phyloP scores from a whole-genome alignment of 2,888 invertebrate genomes.

The Thera britannica region DNA sequence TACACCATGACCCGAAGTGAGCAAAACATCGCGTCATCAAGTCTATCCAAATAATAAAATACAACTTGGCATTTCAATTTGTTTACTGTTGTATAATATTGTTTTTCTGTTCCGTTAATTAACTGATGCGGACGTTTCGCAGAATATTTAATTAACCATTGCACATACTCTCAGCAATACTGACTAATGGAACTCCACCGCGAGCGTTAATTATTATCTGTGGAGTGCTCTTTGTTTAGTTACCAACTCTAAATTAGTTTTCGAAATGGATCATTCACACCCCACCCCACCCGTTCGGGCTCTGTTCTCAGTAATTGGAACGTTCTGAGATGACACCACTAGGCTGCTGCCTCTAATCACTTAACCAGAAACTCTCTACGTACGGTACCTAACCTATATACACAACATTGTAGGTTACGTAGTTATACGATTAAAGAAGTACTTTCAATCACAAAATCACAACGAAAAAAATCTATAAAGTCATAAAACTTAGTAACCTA shows the following conservation, averaged over 20 bases:
- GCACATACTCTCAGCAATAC: conserved; percentile 74
- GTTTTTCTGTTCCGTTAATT: conserved; percentile 8
- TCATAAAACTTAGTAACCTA: no score
- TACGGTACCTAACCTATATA: conserved; percentile 40
- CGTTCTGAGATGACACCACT: conserved; percentile 84
- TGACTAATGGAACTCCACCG: conserved; percentile 82
- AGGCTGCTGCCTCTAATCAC: conserved; percentile 78
- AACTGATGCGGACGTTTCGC: conserved; percentile 57
- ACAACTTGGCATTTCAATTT: neutral
- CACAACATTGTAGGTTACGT: conserved; percentile 62
- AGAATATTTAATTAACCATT: conserved; percentile 70
- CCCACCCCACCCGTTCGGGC: conserved; percentile 59
- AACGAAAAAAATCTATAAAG: no score
- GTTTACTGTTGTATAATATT: neutral
- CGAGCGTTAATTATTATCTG: conserved; percentile 85
- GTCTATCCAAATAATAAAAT: no score
- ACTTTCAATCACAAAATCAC: no score
- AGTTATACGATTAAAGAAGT: no score
- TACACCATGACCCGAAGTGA: no score
- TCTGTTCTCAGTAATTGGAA: conserved; percentile 79
- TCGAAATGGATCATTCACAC: conserved; percentile 85
- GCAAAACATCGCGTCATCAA: no score
- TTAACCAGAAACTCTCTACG: conserved; percentile 80
- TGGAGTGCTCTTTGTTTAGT: conserved; percentile 85
- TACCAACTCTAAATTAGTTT: conserved; percentile 86